Conservation (phyloP, 2,113 vertebrate species). For the Caloenas nicobarica region DNA sequence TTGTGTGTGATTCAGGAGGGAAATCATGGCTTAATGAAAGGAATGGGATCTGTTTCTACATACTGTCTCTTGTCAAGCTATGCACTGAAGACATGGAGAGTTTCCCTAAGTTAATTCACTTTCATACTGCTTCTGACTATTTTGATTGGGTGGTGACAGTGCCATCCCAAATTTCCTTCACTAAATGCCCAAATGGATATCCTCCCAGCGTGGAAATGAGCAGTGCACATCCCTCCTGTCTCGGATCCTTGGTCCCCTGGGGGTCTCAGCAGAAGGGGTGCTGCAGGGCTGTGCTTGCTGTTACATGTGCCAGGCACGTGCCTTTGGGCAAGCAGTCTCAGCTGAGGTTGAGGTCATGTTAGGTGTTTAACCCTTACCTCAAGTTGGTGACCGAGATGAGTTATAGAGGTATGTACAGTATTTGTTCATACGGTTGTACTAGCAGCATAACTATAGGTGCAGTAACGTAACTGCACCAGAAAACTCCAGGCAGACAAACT, state of each 20-base stretch:
- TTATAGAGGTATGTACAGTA: neutral
- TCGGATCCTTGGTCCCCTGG: accelerated
- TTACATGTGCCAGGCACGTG: accelerated
- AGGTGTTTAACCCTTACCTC: neutral
- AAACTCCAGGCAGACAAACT: neutral
- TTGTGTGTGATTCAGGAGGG: neutral
- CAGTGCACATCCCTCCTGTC: no score
- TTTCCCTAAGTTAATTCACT: neutral
- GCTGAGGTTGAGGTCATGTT: neutral
- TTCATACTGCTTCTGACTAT: neutral
- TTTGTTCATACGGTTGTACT: neutral
- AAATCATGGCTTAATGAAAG: neutral
- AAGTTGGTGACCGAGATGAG: neutral
- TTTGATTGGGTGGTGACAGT: neutral
- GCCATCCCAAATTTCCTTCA: neutral
- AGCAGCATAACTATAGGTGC: neutral
- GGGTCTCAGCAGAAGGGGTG: neutral
- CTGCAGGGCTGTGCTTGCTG: neutral
- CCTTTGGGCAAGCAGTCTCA: neutral
- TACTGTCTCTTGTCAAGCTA: neutral
- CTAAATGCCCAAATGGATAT: neutral
- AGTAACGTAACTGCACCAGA: neutral
- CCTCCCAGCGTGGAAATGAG: neutral
- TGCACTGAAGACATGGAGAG: accelerated
- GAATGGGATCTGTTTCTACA: neutral